Evolutionary conservation across 1,140 invertebrate species (phyloP).

Genomic region (Protaetia brevitarsis): DNA sequence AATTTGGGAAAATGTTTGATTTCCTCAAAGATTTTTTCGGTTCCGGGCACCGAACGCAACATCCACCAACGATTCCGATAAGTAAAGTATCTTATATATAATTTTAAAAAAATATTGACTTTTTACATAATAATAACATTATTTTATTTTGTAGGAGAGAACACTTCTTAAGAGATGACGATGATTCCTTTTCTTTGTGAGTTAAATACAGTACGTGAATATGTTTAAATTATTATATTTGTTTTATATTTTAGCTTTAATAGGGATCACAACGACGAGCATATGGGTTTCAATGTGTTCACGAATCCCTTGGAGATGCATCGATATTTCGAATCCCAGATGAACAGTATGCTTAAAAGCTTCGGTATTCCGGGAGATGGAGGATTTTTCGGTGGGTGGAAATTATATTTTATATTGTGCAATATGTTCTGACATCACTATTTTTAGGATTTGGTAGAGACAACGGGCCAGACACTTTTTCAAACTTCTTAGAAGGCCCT

Average conservation of each 20-base stretch:
- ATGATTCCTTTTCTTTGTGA: background rate
- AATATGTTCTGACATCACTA: background rate
- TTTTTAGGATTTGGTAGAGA: conserved; percentile 4
- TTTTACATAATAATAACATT: background rate
- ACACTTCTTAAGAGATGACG: background rate
- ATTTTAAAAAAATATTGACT: background rate
- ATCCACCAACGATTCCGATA: background rate
- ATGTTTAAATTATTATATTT: background rate
- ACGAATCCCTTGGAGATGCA: conserved; percentile 51
- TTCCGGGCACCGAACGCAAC: background rate
- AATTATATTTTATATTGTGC: background rate
- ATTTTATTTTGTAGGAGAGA: background rate
- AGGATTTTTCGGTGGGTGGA: conserved; percentile 14
- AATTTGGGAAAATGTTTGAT: conserved; percentile 1
- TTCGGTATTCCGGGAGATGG: conserved; percentile 27
- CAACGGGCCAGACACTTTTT: background rate
- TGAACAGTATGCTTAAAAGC: conserved; percentile 48
- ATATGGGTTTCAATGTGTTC: conserved; percentile 47
- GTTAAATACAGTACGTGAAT: background rate
- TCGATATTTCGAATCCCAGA: conserved; percentile 51
- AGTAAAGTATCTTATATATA: background rate
- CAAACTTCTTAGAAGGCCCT: background rate
- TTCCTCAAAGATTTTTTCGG: background rate
- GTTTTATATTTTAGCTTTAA: background rate
- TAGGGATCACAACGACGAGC: background rate